These are phyloP conservation scores for Sinonovacula constricta DNA, from an alignment of 1,140 invertebrate genomes.

Conservation along the genomic window DNA sequence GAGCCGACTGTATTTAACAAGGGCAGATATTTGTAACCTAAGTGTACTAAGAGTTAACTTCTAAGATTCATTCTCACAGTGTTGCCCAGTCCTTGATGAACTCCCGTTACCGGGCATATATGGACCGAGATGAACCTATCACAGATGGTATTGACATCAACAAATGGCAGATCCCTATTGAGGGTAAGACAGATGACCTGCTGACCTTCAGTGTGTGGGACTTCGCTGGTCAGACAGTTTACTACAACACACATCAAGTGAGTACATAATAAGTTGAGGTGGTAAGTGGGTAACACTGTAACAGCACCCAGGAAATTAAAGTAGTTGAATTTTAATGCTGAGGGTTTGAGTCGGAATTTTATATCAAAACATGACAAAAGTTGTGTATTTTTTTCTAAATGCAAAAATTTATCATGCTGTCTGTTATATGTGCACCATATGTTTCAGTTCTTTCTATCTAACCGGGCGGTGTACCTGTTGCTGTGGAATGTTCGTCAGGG, in stretches of 20 bases:
- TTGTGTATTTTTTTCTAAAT: background rate
- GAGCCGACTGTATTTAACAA: no score
- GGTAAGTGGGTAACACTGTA: no score
- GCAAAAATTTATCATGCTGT: background rate
- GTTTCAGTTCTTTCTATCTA: constrained; percentile 77
- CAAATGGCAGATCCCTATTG: constrained; percentile 65
- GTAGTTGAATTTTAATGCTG: no score
- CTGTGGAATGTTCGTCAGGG: constrained; percentile 77
- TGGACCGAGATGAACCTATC: constrained; percentile 67
- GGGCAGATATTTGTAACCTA: no score
- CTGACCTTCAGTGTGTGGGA: constrained; percentile 76
- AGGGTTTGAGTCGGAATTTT: no score
- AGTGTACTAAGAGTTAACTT: no score
- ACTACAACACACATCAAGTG: constrained; percentile 79
- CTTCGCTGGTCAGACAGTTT: constrained; percentile 79
- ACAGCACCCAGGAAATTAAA: no score
- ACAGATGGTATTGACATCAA: constrained; percentile 77
- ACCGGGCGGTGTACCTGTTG: constrained; percentile 76
- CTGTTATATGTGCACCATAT: constrained; percentile 6
- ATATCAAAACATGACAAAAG: no score
- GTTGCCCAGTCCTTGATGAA: constrained; percentile 67
- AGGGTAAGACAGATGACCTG: constrained; percentile 37
- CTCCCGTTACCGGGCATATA: constrained; percentile 43
- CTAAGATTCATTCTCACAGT: constrained; percentile 55
- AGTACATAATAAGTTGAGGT: no score